phyloP scores from a whole-genome alignment of 2,888 invertebrate species.

The Drosophila formosana region DNA sequence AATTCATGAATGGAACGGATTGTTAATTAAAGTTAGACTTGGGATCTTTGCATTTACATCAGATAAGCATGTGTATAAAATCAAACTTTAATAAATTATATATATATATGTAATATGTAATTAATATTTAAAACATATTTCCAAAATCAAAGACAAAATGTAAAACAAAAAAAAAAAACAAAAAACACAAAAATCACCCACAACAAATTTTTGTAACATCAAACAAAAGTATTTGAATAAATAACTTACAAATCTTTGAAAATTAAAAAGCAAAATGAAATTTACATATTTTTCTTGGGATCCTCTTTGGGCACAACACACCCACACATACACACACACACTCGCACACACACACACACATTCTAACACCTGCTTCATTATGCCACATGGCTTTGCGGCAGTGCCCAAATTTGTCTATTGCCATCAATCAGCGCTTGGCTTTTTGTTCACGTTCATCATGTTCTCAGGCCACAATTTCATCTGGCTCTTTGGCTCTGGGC shows the following conservation, averaged over 20 bases:
- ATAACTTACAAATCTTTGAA: constrained; percentile 71
- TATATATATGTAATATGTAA: constrained; percentile 47
- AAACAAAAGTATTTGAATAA: constrained; percentile 69
- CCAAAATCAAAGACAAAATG: constrained; percentile 34
- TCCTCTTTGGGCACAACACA: background rate
- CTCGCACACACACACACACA: background rate
- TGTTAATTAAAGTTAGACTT: constrained; percentile 64
- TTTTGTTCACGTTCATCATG: constrained; percentile 41
- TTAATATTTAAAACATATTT: constrained; percentile 59
- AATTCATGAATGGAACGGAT: constrained; percentile 32
- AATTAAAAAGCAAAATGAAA: constrained; percentile 27
- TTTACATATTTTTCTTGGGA: constrained; percentile 1
- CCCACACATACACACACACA: background rate
- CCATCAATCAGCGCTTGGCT: constrained; percentile 67
- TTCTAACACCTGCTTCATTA: constrained; percentile 38
- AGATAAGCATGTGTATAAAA: constrained; percentile 66
- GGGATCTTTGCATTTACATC: constrained; percentile 69
- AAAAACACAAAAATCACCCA: constrained; percentile 24
- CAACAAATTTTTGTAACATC: constrained; percentile 68
- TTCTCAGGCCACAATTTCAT: constrained; percentile 24
- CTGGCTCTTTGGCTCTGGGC: constrained; percentile 40
- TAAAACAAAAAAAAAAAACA: constrained; percentile 16
- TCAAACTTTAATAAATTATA: constrained; percentile 54
- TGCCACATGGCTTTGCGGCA: constrained; percentile 28
- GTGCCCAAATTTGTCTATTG: constrained; percentile 49